A percentile compares a stretch with the other conserved stretches of the same genome.
Evolutionary conservation across 2,113 vertebrate genomes (phyloP).

Genomic region (Leptobrachium ailaonicum): DNA sequence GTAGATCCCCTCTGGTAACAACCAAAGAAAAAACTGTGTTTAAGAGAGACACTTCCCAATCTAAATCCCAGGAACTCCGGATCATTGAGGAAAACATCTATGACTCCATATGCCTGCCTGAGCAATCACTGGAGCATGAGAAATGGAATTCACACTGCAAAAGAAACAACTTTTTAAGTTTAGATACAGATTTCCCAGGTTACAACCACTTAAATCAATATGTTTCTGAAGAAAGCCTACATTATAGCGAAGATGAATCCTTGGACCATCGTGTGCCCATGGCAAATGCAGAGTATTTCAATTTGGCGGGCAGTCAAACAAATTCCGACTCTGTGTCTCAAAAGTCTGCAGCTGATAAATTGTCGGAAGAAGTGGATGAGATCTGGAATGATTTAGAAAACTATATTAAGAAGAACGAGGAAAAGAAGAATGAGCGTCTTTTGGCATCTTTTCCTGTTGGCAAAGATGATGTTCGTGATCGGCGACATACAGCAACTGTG

Average conservation of each 20-base stretch:
- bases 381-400: conserved; percentile 98
- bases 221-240: conserved; percentile 85
- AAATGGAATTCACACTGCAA: conserved; percentile 57
- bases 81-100: conserved; percentile 89
- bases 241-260: conserved; percentile 74
- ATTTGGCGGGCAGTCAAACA: conserved; percentile 67
- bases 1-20: conserved; percentile 32
- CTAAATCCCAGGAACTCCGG: conserved; percentile 72
- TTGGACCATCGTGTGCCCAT: conserved; percentile 61
- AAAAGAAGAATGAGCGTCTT: conserved; percentile 84
- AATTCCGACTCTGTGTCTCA: conserved; percentile 69
- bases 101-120: conserved; percentile 82
- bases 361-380: conserved; percentile 90
- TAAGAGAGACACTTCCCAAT: conserved; percentile 48
- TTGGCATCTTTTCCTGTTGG: conserved; percentile 91
- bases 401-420: conserved; percentile 94
- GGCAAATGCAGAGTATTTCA: conserved; percentile 69
- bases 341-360: conserved; percentile 76
- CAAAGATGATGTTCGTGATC: conserved; percentile 68
- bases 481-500: conserved; percentile 54
- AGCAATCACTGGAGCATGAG: conserved; percentile 57
- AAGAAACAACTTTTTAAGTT: conserved; percentile 64
- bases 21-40: conserved; percentile 46
- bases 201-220: conserved; percentile 68
- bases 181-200: conserved; percentile 73